phyloP scores from a whole-genome alignment of 2,113 vertebrate genomes.

The Oriolus oriolus region DNA sequence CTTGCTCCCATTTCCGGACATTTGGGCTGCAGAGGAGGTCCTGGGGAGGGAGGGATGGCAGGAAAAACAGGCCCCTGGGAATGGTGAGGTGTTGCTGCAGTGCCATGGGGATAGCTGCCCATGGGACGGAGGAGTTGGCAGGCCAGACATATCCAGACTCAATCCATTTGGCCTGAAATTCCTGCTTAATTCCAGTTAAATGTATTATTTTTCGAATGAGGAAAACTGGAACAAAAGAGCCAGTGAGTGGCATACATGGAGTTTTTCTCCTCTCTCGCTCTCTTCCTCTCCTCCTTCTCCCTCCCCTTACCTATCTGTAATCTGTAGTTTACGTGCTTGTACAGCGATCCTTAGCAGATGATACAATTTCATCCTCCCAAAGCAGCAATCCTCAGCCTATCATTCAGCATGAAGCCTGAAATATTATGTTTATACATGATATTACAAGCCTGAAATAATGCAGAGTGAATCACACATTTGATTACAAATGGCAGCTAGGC shows the following conservation, averaged over 20 bases:
- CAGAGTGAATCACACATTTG: background rate
- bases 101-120: rapidly evolving
- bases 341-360: background rate
- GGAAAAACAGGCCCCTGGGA: background rate
- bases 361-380: background rate
- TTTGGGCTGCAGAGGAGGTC: background rate
- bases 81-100: rapidly evolving
- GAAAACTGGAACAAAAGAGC: background rate
- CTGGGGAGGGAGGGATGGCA: background rate
- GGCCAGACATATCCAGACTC: background rate
- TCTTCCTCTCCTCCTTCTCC: rapidly evolving
- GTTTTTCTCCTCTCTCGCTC: too few species aligned
- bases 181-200: background rate
- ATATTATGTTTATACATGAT: background rate
- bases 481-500: background rate
- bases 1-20: rapidly evolving
- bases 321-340: background rate
- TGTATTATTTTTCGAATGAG: background rate
- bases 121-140: rapidly evolving
- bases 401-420: background rate
- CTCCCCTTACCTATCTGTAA: background rate
- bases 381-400: background rate
- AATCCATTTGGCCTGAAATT: background rate
- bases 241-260: too few species aligned
- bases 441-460: background rate